phyloP scores from a whole-genome alignment of 2,888 invertebrate species.

The Pachliopta kotzebuea region DNA sequence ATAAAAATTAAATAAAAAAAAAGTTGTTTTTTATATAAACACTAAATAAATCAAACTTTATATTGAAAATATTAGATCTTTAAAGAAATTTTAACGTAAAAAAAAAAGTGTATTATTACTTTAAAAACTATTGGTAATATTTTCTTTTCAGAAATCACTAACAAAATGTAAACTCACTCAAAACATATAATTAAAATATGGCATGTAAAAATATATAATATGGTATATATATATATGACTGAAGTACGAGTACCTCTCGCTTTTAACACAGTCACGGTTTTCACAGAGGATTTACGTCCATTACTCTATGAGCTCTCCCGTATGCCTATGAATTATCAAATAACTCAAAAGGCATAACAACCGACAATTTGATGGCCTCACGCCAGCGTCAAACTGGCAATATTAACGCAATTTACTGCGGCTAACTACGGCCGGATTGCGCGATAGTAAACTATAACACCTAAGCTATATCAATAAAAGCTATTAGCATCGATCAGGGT shows the following conservation, averaged over 20 bases:
- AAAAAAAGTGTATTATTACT: no score
- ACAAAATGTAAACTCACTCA: neutral
- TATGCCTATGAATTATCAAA: conserved; percentile 55
- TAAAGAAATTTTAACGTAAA: no score
- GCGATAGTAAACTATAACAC: conserved; percentile 59
- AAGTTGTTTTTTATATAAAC: no score
- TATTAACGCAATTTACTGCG: conserved; percentile 66
- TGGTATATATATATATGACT: neutral
- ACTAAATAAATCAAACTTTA: no score
- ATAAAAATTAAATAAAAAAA: no score
- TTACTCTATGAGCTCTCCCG: conserved; percentile 33
- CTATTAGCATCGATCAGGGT: conserved; percentile 74
- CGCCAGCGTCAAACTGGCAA: conserved; percentile 59
- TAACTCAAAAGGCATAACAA: conserved; percentile 63
- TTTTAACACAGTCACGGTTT: conserved; percentile 15
- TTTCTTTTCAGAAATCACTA: no score
- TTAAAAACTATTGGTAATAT: no score
- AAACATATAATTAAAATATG: no score
- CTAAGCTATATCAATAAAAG: conserved; percentile 76
- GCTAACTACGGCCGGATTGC: conserved; percentile 51
- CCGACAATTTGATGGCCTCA: conserved; percentile 61
- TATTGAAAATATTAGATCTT: no score
- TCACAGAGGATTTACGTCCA: conserved; percentile 21
- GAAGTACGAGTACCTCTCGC: neutral
- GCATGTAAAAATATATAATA: neutral